phyloP scores from a whole-genome alignment of 2,797 vertebrate species.

The Lophius americanus region DNA sequence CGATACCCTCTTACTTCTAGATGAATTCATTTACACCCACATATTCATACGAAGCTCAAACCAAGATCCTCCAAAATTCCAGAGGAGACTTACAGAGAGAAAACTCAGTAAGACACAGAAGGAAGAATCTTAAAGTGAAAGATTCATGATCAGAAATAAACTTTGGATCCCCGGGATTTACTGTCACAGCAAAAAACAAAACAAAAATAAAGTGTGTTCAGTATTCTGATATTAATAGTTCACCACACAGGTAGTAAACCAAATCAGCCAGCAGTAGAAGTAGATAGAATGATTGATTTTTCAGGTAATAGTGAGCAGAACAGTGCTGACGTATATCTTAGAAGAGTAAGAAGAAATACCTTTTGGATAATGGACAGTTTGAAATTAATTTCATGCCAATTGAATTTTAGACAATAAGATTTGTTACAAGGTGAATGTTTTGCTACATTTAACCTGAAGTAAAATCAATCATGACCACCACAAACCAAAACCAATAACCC shows the following conservation, averaged over 20 bases:
- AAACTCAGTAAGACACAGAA: slow-evolving; percentile 7
- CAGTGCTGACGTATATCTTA: slow-evolving; percentile 2
- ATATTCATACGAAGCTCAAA: slow-evolving; percentile 6
- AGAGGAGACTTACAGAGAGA: slow-evolving; percentile 8
- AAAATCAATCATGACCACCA: slow-evolving; percentile 47
- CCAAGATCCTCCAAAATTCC: not conserved
- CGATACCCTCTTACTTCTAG: too few species aligned
- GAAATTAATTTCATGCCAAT: not conserved
- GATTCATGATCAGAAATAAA: not conserved
- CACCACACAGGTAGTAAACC: slow-evolving; percentile 1
- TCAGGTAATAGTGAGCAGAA: slow-evolving; percentile 1
- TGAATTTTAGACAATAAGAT: not conserved
- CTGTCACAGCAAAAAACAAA: too few species aligned
- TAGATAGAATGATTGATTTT: slow-evolving; percentile 38
- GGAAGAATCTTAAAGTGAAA: not conserved
- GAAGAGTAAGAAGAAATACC: not conserved
- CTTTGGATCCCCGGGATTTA: slow-evolving; percentile 1
- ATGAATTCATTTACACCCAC: too few species aligned
- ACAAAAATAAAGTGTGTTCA: too few species aligned
- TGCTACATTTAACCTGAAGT: slow-evolving; percentile 22
- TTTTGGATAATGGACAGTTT: not conserved
- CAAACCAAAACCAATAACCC: slow-evolving; percentile 62
- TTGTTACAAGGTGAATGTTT: not conserved
- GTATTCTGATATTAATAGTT: not conserved
- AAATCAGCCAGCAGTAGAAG: slow-evolving; percentile 20